Conservation (phyloP, 2,888 invertebrate species). For the Prostheceraeus crozeri region DNA sequence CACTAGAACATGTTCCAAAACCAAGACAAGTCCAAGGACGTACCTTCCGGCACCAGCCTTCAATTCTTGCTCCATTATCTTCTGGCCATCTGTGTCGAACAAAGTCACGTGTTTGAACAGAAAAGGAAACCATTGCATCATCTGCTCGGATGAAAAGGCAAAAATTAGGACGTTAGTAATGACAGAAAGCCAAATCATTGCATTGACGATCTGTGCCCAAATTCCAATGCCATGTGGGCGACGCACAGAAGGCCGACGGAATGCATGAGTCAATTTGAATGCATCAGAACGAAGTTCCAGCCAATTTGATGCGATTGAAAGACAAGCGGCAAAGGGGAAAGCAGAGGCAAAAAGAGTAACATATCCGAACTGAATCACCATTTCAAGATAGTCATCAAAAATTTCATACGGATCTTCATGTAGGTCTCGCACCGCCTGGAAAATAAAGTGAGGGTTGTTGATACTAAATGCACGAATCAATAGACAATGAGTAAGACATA, state of each 20-base stretch:
- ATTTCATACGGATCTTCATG: constrained; percentile 21
- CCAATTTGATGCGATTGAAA: constrained; percentile 2
- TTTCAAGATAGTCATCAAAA: constrained; percentile 33
- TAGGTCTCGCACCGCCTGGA: not conserved
- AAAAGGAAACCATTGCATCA: constrained; percentile 1
- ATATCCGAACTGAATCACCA: constrained; percentile 30
- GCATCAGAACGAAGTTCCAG: constrained; percentile 24
- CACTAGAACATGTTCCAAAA: constrained; percentile 11
- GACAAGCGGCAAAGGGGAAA: constrained; percentile 27
- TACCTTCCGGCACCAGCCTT: not conserved
- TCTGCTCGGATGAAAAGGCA: not conserved
- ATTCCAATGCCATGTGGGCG: constrained; percentile 4
- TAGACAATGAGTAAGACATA: too few species aligned
- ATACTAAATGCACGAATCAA: too few species aligned
- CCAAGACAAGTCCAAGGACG: not conserved
- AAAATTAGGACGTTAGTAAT: constrained; percentile 1
- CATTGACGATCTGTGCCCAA: not conserved
- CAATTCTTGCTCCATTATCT: not conserved
- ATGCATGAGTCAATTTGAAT: constrained; percentile 30
- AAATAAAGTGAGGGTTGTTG: too few species aligned
- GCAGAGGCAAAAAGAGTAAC: constrained; percentile 30
- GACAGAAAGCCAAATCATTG: not conserved
- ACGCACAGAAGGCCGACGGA: not conserved
- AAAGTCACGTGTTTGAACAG: not conserved
- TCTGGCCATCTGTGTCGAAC: not conserved